phyloP scores from a whole-genome alignment of 2,797 vertebrate genomes.

The Otus scops region DNA sequence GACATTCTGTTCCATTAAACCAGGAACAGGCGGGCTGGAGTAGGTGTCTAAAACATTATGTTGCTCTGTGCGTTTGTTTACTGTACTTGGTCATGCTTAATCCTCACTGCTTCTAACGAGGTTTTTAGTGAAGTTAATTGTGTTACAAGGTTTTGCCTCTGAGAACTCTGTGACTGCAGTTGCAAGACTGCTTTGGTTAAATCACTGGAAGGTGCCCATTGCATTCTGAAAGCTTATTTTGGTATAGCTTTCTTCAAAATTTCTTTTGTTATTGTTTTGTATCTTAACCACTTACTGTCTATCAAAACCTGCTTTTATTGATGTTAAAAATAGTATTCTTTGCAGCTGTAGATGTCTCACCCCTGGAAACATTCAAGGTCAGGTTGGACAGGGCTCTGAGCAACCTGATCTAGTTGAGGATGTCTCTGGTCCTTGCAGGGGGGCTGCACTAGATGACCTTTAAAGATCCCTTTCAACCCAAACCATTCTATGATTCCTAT shows the following conservation, averaged over 20 bases:
- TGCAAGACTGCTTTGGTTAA: neutral
- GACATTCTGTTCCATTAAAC: conserved; percentile 42
- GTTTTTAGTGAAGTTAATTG: conserved; percentile 24
- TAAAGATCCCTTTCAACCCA: neutral
- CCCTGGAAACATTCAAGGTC: neutral
- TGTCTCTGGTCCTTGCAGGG: neutral
- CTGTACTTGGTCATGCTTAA: conserved; percentile 12
- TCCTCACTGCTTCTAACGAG: conserved; percentile 6
- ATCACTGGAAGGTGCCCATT: neutral
- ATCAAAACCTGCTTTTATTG: neutral
- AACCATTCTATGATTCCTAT: neutral
- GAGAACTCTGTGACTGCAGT: neutral
- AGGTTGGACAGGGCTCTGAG: accelerated
- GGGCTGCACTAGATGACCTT: neutral
- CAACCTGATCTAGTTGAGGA: neutral
- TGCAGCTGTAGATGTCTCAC: neutral
- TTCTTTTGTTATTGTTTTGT: neutral
- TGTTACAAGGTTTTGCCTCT: neutral
- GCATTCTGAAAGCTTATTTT: neutral
- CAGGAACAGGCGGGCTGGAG: neutral
- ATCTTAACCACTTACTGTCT: neutral
- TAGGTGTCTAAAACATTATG: conserved; percentile 37
- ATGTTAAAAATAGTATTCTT: neutral
- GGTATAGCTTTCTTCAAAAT: neutral
- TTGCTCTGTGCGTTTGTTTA: neutral